Conservation (phyloP, 2,888 invertebrate species). For the Odontomyia ornata region DNA sequence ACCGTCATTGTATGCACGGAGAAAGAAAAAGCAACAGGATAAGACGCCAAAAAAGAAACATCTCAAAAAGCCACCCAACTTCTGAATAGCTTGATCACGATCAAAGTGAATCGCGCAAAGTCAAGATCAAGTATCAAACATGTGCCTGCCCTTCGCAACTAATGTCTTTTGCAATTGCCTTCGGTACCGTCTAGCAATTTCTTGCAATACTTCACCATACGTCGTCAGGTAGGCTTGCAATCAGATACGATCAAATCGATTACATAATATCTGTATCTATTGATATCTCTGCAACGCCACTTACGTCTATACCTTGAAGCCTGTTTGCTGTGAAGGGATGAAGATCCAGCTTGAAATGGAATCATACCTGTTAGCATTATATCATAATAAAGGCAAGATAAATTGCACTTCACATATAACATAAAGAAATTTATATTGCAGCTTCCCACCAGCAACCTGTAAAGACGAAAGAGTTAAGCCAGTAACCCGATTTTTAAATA, state of each 20-base stretch:
- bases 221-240: constrained; percentile 26
- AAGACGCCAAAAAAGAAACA: neutral
- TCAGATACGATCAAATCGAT: constrained; percentile 35
- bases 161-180: neutral
- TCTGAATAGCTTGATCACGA: constrained; percentile 36
- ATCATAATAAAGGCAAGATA: too few relatives aligned
- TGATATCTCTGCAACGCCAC: constrained; percentile 13
- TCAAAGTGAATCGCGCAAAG: constrained; percentile 32
- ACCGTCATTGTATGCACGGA: neutral
- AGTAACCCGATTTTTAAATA: neutral
- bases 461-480: constrained; percentile 5
- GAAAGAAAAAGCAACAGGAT: constrained; percentile 1
- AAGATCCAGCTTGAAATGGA: neutral
- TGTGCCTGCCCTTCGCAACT: constrained; percentile 18
- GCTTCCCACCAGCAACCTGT: too few relatives aligned
- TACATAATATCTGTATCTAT: constrained; percentile 42
- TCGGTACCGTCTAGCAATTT: neutral
- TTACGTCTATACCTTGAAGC: neutral
- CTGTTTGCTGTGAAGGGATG: neutral
- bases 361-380: too few relatives aligned
- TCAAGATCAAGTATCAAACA: constrained; percentile 40
- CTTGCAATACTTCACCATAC: constrained; percentile 19
- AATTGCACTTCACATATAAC: too few relatives aligned
- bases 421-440: too few relatives aligned
- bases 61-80: constrained; percentile 34